Conservation (phyloP, 2,888 invertebrate genomes). For the Bembecia ichneumoniformis region DNA sequence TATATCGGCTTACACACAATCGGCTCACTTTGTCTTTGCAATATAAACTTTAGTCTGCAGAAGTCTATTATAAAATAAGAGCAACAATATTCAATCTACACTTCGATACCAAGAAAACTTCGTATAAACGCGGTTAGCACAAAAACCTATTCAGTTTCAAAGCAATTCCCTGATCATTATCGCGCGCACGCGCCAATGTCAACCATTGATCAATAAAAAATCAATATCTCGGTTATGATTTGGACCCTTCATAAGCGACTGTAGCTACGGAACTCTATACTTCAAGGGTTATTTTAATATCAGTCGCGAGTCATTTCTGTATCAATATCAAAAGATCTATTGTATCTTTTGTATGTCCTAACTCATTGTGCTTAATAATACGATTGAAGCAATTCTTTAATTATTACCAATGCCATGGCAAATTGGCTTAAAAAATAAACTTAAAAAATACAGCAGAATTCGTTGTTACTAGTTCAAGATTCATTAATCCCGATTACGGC, state of each 20-base stretch:
- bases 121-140: slow-evolving; percentile 29
- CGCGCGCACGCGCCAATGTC: slow-evolving; percentile 37
- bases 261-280: slow-evolving; percentile 57
- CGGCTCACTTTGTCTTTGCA: no score
- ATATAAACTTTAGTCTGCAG: not conserved
- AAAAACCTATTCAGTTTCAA: slow-evolving; percentile 43
- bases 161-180: slow-evolving; percentile 46
- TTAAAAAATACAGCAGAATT: no score
- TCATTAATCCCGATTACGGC: no score
- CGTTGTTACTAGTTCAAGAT: no score
- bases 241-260: slow-evolving; percentile 22
- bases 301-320: slow-evolving; percentile 11
- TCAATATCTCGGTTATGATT: slow-evolving; percentile 42
- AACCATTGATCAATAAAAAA: slow-evolving; percentile 39
- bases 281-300: slow-evolving; percentile 36
- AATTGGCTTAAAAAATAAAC: no score
- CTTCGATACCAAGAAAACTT: slow-evolving; percentile 7
- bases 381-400: no score
- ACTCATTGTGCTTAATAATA: not conserved
- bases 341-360: slow-evolving; percentile 25
- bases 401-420: no score
- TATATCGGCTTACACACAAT: no score
- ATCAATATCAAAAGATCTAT: slow-evolving; percentile 25
- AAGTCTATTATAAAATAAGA: no score
- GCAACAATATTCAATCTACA: not conserved